A percentile compares a stretch with the other conserved stretches of the same genome.
Evolutionary conservation across 1,140 invertebrate species (phyloP).

Genomic region (Triops cancriformis): DNA sequence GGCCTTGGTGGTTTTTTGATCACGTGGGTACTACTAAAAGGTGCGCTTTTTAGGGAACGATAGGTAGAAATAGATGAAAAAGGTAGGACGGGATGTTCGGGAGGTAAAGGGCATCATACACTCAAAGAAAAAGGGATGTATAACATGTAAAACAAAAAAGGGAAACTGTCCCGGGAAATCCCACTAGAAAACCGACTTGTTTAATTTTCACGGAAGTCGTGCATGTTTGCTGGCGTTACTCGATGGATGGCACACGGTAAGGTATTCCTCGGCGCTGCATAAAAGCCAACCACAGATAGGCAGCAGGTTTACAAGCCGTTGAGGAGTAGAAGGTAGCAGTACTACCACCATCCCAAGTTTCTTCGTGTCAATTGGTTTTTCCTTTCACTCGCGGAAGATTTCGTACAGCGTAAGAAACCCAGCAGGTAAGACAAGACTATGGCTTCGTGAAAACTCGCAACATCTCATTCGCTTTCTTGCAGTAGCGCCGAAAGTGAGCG

Average conservation of each 20-base stretch:
- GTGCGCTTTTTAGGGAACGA: too few species aligned
- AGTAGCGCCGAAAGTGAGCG: background rate
- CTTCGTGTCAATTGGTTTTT: background rate
- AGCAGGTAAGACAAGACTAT: background rate
- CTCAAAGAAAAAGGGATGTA: background rate
- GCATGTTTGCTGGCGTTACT: background rate
- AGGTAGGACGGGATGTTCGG: background rate
- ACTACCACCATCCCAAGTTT: background rate
- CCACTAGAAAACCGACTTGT: background rate
- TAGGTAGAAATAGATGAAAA: background rate
- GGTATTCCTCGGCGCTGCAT: background rate
- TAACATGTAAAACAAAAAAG: too few species aligned
- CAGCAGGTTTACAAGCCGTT: background rate
- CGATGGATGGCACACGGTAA: background rate
- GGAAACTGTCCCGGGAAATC: background rate
- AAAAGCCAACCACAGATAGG: background rate
- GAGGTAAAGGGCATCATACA: background rate
- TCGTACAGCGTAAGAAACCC: background rate
- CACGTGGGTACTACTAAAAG: background rate
- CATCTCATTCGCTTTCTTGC: background rate
- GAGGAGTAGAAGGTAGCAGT: background rate
- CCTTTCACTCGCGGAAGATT: background rate
- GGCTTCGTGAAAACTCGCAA: background rate
- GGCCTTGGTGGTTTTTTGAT: background rate
- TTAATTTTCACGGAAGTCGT: conserved; percentile 10